Conservation (phyloP, 2,888 invertebrate genomes). For the Osmoderma eremita region DNA sequence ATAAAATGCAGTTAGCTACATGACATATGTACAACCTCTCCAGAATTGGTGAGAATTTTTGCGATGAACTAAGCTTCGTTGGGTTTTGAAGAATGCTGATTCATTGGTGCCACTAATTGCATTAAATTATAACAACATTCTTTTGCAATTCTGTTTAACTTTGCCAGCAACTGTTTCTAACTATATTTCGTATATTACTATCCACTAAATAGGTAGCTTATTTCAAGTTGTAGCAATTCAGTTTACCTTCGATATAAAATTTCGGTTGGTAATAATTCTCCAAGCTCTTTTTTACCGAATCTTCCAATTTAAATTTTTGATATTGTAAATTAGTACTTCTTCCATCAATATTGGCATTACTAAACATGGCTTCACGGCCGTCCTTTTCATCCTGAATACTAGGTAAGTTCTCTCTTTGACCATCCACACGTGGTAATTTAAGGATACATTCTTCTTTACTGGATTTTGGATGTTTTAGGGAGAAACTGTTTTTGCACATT, state of each 20-base stretch:
- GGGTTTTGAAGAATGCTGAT: no score
- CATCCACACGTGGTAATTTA: not conserved
- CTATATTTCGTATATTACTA: not conserved
- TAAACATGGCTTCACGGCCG: not conserved
- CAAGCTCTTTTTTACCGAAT: conserved; percentile 15
- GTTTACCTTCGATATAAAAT: conserved; percentile 25
- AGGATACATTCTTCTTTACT: not conserved
- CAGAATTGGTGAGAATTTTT: no score
- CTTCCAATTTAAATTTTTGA: conserved; percentile 4
- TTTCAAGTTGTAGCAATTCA: not conserved
- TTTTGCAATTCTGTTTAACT: not conserved
- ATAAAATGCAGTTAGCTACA: no score
- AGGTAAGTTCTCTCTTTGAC: not conserved
- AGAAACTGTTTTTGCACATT: not conserved
- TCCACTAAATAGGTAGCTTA: not conserved
- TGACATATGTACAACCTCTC: no score
- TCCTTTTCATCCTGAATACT: not conserved
- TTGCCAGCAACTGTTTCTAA: not conserved
- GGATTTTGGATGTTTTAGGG: not conserved
- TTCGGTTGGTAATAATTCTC: conserved; percentile 1
- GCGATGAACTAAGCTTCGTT: no score
- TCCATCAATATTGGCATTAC: not conserved
- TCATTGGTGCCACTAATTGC: not conserved
- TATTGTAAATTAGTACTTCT: not conserved
- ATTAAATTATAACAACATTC: not conserved